Evolutionary conservation across 2,888 invertebrate species (phyloP), one percentile per base, ranked within the genome.

Genomic region (Sinotaia quadrata): DNA sequence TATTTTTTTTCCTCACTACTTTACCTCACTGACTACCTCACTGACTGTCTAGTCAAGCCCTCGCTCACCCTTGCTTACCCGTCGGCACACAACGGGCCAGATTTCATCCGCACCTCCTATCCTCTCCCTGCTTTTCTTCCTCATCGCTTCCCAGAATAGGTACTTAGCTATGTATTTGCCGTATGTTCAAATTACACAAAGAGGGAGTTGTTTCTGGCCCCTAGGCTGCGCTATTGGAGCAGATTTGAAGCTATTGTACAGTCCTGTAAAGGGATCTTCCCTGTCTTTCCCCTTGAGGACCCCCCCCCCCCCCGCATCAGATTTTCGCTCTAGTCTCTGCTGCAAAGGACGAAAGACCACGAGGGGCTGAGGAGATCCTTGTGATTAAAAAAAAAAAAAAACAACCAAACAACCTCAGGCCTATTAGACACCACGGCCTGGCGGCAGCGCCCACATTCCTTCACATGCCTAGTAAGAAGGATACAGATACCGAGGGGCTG

Each of bases 131-230:
- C 47, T n/a, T 47, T 47, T 47, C n/a, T 41, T 7, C 47, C 24
- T 4, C 4, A 24, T 47, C 12, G n/a, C 2, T 18, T 47, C 12
- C 47, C 24, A 47, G 47, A 47, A 47, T 47, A 47, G 47, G 47
- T 47, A 47, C 47, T 47, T 47, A 47, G 47, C 8, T 3, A 24
- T 47, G 47, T 47, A 24, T 47, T 47, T 47, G 47, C 47, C 47
- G 47, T 47, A 24, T 47, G 47, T 47, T 47, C 47, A 47, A 47
- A 18, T 47, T 47, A 47, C 47, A 47, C 47, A 47, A 47, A 47
- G 18, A 7, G 21, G 12, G 47, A 7, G 21, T 47, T 47, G 47
- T 47, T 47, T 24, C 47, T 2, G 1, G 47, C 47, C 18, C 47
- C 8, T 7, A 47, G 47, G n/a, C 12, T 12, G 4, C 24, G 18